A percentile compares a stretch with the other conserved stretches of the same genome.
Evolutionary conservation across 2,888 invertebrate genomes (phyloP).

Genomic region (Eurois occulta): DNA sequence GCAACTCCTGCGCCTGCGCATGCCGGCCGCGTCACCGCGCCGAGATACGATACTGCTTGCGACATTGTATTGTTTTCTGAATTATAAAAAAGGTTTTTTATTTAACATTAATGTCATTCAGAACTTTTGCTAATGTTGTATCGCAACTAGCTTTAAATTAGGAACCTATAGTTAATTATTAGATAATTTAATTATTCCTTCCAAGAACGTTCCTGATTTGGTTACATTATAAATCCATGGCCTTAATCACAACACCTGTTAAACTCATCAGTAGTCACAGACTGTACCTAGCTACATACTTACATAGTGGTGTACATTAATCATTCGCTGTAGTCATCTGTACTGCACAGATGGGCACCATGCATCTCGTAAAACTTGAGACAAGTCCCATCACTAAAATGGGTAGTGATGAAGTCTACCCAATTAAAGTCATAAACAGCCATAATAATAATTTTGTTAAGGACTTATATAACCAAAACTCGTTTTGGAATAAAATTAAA

Average conservation of each 20-base stretch:
- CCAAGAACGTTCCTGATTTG: neutral
- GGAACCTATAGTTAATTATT: neutral
- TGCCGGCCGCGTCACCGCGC: conserved; percentile 59
- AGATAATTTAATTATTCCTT: neutral
- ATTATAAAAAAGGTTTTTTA: conserved; percentile 38
- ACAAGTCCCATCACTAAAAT: neutral
- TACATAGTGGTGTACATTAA: conserved; percentile 34
- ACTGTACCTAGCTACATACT: conserved; percentile 15
- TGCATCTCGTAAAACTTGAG: conserved; percentile 33
- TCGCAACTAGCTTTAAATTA: neutral
- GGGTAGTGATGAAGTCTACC: neutral
- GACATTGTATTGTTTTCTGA: conserved; percentile 48
- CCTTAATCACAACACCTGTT: conserved; percentile 36
- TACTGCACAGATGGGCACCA: conserved; percentile 4
- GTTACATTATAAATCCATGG: conserved; percentile 9
- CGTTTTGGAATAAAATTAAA: conserved; percentile 23
- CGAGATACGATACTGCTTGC: conserved; percentile 50
- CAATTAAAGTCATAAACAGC: neutral
- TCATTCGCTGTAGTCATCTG: conserved; percentile 17
- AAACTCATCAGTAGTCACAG: conserved; percentile 39
- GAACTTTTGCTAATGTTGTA: neutral
- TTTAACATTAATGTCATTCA: neutral
- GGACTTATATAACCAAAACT: neutral
- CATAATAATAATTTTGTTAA: conserved; percentile 29
- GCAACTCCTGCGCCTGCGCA: conserved; percentile 63